Evolutionary conservation across 2,888 invertebrate genomes (phyloP), one percentile per base, ranked within the genome.

Genomic region (Lepidocyrtoides sp.): DNA sequence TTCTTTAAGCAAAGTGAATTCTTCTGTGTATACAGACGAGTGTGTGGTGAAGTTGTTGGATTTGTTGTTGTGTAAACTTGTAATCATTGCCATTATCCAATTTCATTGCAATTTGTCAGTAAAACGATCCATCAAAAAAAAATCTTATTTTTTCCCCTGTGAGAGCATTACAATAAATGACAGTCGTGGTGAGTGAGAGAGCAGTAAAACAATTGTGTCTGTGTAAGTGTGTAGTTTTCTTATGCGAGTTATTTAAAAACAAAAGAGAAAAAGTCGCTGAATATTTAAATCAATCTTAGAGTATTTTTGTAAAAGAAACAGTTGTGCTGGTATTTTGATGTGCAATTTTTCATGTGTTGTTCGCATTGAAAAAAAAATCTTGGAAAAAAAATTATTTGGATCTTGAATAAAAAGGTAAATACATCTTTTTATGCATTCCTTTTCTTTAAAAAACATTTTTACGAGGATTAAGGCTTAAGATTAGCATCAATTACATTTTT

Each of bases 41-140:
- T 63, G 63, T 63, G 63, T 14, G 63, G 63, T 63, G 29, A 63
- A 63, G 63, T 63, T 63, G n/a, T n/a, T 4, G 86, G 29, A 48
- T 86, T 26, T 26, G 57, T 85, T 85, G 41, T 86, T 86, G 75
- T 86, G 75, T 44, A 86, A 75, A 86, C 86, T 60, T 75, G 86
- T 85, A 48, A 77, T 23, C 44, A 44, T 14, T 26, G 41, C 48
- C 81, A 60, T 36, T 32, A 81, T 36, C 32, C 54, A 81, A 57
- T 66, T 66, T 26, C 32, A 23, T 10, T 75, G 72, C n/a, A 75
- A 48, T 75, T 75, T 66, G 66, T 66, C 66, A 66, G 66, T 32
- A 66, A 32, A 20, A 66, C 66, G n/a, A 66, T 66, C 66, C 66
- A 66, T 66, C 32, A 66, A 66, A 66, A 57, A 17, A 32, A 66